Evolutionary conservation across 2,797 vertebrate genomes (phyloP).

Genomic region (Leuciscus waleckii): DNA sequence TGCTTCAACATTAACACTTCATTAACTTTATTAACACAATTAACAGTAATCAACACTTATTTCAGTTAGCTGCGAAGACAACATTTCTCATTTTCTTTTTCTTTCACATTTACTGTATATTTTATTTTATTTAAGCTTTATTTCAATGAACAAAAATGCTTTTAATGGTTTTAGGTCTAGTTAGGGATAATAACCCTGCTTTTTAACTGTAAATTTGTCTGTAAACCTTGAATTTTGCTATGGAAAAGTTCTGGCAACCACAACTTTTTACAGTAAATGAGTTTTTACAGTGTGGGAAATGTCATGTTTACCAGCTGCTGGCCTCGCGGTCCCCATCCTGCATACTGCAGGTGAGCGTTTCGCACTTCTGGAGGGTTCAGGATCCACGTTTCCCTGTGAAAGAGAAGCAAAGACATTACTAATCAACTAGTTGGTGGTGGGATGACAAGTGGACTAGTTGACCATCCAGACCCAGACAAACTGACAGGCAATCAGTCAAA

Average conservation of each 20-base stretch:
- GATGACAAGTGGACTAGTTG: conserved; percentile 8
- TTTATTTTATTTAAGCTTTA: neutral
- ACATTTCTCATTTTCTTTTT: neutral
- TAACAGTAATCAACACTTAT: neutral
- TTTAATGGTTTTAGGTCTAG: neutral
- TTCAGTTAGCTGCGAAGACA: neutral
- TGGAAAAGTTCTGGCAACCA: neutral
- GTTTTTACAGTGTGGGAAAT: conserved; percentile 27
- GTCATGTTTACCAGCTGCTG: conserved; percentile 91
- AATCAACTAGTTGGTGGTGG: neutral
- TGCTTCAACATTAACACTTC: no score
- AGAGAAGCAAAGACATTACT: conserved; percentile 28
- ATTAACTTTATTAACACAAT: no score
- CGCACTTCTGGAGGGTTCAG: conserved; percentile 94
- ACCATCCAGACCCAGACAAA: conserved; percentile 9
- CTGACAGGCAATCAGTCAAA: conserved; percentile 27
- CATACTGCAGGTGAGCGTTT: conserved; percentile 92
- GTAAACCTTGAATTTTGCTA: neutral
- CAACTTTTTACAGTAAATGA: neutral
- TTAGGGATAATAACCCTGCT: neutral
- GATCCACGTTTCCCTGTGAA: conserved; percentile 88
- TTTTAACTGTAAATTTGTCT: neutral
- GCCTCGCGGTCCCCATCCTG: conserved; percentile 94
- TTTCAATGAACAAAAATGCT: neutral
- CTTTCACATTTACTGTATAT: neutral